A percentile compares a stretch with the other conserved stretches of the same genome.
Conservation (phyloP, 2,888 invertebrate species). For the Eugnorisma glareosa region DNA sequence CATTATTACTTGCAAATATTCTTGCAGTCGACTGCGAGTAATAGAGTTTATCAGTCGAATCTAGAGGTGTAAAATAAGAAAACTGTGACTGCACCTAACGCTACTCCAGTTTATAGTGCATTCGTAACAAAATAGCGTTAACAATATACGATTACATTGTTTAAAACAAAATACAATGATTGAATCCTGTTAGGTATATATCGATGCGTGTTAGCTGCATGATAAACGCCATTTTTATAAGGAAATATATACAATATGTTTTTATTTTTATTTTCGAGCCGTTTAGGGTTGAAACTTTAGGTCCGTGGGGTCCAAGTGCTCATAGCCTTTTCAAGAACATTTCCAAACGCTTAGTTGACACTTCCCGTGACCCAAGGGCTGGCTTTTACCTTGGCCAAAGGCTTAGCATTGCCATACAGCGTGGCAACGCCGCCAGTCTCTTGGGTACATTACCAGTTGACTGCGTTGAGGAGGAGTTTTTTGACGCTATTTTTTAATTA, state of each 20-base stretch:
- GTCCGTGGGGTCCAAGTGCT: no score
- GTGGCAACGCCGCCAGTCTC: no score
- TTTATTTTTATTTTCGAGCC: no score
- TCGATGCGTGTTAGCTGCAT: slow-evolving; percentile 2
- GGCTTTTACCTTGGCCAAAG: no score
- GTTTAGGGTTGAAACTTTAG: no score
- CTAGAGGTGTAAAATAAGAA: slow-evolving; percentile 28
- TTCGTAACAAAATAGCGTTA: not conserved
- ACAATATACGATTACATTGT: slow-evolving; percentile 29
- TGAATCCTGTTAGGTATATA: slow-evolving; percentile 21
- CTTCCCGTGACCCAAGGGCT: no score
- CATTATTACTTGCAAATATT: not conserved
- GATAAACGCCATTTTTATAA: slow-evolving; percentile 2
- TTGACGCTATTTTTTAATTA: no score
- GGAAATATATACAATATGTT: not conserved
- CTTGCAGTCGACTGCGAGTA: not conserved
- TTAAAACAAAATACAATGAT: slow-evolving; percentile 25
- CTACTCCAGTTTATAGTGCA: not conserved
- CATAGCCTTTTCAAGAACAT: no score
- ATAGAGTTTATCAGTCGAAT: not conserved
- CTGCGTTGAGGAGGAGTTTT: no score
- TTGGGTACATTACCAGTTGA: no score
- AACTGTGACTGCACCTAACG: slow-evolving; percentile 15
- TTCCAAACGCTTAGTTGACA: no score
- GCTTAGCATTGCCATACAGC: no score